Conservation (phyloP, 2,113 vertebrate species). For the Cariama cristata region DNA sequence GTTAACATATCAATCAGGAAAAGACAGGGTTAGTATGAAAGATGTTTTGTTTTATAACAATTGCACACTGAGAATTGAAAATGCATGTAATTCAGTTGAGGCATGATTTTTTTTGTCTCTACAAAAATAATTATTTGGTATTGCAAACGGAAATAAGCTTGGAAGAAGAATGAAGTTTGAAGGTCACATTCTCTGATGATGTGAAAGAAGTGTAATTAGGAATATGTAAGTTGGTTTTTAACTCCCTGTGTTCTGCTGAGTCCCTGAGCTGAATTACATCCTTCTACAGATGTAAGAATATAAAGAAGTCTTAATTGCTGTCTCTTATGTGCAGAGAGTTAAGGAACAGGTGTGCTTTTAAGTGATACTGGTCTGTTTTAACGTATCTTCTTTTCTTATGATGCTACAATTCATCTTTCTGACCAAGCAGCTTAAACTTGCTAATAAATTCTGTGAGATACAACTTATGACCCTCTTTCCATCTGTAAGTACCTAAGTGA, state of each 20-base stretch:
- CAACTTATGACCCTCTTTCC: background rate
- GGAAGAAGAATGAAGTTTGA: background rate
- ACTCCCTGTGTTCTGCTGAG: background rate
- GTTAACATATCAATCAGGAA: background rate
- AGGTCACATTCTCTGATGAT: background rate
- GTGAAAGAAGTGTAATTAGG: background rate
- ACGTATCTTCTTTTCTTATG: background rate
- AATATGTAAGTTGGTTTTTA: background rate
- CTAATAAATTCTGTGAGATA: background rate
- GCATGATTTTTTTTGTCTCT: background rate
- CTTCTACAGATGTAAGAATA: background rate
- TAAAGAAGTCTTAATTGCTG: background rate
- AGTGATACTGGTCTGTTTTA: background rate
- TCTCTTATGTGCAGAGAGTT: background rate
- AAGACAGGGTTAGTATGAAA: background rate
- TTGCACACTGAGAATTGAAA: background rate
- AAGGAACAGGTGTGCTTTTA: background rate
- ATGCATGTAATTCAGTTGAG: background rate
- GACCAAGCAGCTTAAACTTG: background rate
- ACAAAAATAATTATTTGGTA: background rate
- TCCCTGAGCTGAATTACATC: background rate
- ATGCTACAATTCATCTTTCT: background rate
- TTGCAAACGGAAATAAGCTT: background rate
- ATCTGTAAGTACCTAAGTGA: background rate
- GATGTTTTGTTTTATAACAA: background rate